These are phyloP conservation scores for Euthynnus affinis DNA, from an alignment of 2,797 vertebrate genomes.

Conservation along the genomic window DNA sequence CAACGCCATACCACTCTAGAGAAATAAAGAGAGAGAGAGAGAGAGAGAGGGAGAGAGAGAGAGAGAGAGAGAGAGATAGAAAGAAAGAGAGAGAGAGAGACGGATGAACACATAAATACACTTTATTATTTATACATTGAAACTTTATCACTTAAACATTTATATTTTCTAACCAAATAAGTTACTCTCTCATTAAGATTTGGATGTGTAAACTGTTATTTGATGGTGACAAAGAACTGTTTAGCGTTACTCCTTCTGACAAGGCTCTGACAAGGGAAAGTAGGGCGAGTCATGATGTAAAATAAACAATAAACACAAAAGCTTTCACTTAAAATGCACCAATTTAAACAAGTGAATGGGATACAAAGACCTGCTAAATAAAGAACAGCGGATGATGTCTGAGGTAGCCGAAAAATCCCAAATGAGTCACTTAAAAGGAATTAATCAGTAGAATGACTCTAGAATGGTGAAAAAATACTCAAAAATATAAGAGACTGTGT, in stretches of 20 bases:
- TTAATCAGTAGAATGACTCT: neutral
- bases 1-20: constrained; percentile 96
- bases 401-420: neutral
- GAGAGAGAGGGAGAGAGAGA: constrained; percentile 22
- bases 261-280: constrained; percentile 1
- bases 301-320: constrained; percentile 14
- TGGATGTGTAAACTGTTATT: neutral
- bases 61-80: constrained; percentile 27
- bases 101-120: neutral
- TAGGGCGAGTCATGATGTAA: neutral
- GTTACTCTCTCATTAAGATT: neutral
- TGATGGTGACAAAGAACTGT: neutral
- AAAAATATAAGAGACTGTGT: neutral
- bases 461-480: neutral
- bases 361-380: constrained; percentile 27
- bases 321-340: constrained; percentile 4
- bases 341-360: neutral
- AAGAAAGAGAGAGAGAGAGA: constrained; percentile 16
- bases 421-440: constrained; percentile 24
- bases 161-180: too few species aligned
- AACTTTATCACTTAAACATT: neutral
- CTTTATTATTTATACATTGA: neutral
- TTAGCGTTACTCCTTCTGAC: neutral
- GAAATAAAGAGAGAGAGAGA: constrained; percentile 49
- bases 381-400: constrained; percentile 21